Evolutionary conservation across 2,113 vertebrate species (phyloP).

Genomic region (Dendropsophus ebraccatus): DNA sequence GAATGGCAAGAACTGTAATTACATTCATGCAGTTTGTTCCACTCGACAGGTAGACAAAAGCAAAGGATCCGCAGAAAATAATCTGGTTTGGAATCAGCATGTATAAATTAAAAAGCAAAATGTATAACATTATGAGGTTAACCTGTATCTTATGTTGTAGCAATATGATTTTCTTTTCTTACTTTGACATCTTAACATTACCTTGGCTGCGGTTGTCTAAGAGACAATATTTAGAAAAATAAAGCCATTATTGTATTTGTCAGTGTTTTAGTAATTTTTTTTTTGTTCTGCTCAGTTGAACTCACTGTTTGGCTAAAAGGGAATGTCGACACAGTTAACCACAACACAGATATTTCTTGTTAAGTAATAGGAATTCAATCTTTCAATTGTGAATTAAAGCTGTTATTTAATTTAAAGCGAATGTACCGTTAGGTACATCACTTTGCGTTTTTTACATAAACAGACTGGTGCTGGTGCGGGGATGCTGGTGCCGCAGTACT

Average conservation of each 20-base stretch:
- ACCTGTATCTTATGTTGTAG: not conserved
- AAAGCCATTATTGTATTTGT: not conserved
- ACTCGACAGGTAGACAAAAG: conserved; percentile 16
- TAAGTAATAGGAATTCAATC: not conserved
- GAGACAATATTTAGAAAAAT: not conserved
- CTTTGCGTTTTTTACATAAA: no score
- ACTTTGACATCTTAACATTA: conserved; percentile 15
- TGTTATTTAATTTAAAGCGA: no score
- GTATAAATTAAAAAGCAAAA: conserved; percentile 19
- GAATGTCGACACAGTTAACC: not conserved
- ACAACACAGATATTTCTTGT: not conserved
- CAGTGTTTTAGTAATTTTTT: not conserved
- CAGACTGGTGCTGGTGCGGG: no score
- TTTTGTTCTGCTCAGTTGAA: not conserved
- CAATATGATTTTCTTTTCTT: conserved; percentile 13
- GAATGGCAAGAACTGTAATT: conserved; percentile 35
- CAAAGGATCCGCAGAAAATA: conserved; percentile 6
- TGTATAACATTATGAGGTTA: conserved; percentile 18
- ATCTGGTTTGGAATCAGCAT: conserved; percentile 10
- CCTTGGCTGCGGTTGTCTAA: not conserved
- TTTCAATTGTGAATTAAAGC: not conserved
- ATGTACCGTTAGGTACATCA: no score
- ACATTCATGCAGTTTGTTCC: conserved; percentile 7
- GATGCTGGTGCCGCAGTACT: no score
- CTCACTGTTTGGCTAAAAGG: not conserved